These are phyloP conservation scores for Panorpa germanica DNA, from an alignment of 2,888 invertebrate species.

Conservation along the genomic window DNA sequence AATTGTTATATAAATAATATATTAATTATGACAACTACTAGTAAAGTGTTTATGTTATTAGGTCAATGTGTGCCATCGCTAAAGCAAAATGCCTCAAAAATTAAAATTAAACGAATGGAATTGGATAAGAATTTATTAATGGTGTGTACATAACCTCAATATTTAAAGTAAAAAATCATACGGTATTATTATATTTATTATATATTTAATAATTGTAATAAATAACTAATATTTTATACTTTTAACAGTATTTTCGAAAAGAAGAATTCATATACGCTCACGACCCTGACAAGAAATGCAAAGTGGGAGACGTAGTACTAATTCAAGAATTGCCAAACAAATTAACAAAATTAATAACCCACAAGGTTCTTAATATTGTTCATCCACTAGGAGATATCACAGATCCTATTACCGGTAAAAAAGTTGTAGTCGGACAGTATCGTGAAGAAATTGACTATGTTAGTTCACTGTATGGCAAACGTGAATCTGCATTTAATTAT, in stretches of 20 bases:
- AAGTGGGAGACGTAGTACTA: slow-evolving; percentile 67
- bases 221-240: slow-evolving; percentile 9
- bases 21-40: too few species aligned
- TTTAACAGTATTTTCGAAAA: slow-evolving; percentile 57
- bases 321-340: slow-evolving; percentile 54
- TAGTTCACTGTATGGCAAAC: slow-evolving; percentile 48
- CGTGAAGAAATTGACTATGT: slow-evolving; percentile 54
- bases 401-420: slow-evolving; percentile 72
- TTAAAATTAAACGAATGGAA: slow-evolving; percentile 53
- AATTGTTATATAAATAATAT: too few species aligned
- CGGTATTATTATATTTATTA: slow-evolving; percentile 7
- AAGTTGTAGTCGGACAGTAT: slow-evolving; percentile 50
- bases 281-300: slow-evolving; percentile 58
- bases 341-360: slow-evolving; percentile 57
- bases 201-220: slow-evolving; percentile 6
- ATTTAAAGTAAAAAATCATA: slow-evolving; percentile 4
- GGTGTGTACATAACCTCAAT: slow-evolving; percentile 30
- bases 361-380: slow-evolving; percentile 59
- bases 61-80: slow-evolving; percentile 65
- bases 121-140: slow-evolving; percentile 57
- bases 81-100: slow-evolving; percentile 61
- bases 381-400: slow-evolving; percentile 68
- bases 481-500: slow-evolving; percentile 50
- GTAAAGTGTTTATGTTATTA: slow-evolving; percentile 35
- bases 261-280: slow-evolving; percentile 53